These are phyloP conservation scores for Neoascia interrupta DNA, from an alignment of 2,888 invertebrate species.

Conservation along the genomic window DNA sequence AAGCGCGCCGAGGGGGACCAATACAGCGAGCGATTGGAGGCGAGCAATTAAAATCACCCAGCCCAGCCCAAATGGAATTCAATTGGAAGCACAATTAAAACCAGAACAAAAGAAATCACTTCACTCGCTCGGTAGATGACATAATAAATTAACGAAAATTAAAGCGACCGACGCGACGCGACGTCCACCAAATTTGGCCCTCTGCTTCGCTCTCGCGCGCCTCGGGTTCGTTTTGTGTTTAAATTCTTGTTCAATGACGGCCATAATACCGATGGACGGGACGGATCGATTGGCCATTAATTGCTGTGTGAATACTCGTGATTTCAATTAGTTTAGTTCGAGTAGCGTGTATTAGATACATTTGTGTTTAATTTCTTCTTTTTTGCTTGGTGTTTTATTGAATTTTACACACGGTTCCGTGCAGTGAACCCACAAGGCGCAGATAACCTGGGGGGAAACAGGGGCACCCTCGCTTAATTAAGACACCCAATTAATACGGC, in stretches of 20 bases:
- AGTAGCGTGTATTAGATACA: constrained; percentile 5
- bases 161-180: constrained; percentile 22
- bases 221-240: constrained; percentile 3
- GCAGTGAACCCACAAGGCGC: constrained; percentile 7
- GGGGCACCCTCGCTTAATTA: constrained; percentile 50
- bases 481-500: constrained; percentile 57
- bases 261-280: constrained; percentile 1
- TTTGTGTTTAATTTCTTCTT: neutral
- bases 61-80: constrained; percentile 53
- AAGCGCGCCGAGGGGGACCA: neutral
- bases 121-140: constrained; percentile 38
- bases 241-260: constrained; percentile 45
- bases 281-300: constrained; percentile 51
- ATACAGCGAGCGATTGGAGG: constrained; percentile 5
- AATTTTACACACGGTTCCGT: neutral
- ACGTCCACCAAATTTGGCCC: constrained; percentile 39
- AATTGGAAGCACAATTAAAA: constrained; percentile 58
- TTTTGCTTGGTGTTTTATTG: neutral
- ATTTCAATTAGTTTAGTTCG: constrained; percentile 55
- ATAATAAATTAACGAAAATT: constrained; percentile 61
- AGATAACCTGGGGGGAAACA: neutral
- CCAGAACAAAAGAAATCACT: constrained; percentile 50
- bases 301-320: constrained; percentile 64
- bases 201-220: constrained; percentile 6
- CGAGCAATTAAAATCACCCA: constrained; percentile 55